Percentiles rank a stretch among this genome's conserved stretches.
Conservation (phyloP, 2,113 vertebrate species). For the Micronycteris hirsuta region DNA sequence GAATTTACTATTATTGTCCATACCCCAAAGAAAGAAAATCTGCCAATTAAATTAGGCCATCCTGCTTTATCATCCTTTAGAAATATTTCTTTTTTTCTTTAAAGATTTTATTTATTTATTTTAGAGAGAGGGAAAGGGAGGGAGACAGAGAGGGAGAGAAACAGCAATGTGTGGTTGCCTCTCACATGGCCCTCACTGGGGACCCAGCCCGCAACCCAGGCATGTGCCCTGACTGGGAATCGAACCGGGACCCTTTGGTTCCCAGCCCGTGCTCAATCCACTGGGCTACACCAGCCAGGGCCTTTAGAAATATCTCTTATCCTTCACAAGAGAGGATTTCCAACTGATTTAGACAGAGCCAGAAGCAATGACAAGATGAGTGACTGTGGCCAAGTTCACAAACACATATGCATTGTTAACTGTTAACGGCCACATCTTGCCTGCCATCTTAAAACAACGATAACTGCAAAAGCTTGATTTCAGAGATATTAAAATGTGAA, state of each 20-base stretch:
- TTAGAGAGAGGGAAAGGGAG: too few relatives aligned
- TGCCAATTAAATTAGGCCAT: background rate
- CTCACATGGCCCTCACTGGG: too few relatives aligned
- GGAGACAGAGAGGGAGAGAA: too few relatives aligned
- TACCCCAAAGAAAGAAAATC: background rate
- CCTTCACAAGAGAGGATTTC: background rate
- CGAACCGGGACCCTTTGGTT: too few relatives aligned
- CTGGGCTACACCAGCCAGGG: too few relatives aligned
- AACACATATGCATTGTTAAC: rapidly evolving
- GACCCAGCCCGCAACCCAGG: too few relatives aligned
- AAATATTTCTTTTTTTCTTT: too few relatives aligned
- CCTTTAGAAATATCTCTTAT: background rate
- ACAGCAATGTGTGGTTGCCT: too few relatives aligned
- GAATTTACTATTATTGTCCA: background rate
- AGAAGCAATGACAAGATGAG: background rate
- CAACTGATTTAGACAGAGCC: background rate
- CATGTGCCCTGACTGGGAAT: too few relatives aligned
- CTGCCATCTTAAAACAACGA: background rate
- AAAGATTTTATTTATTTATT: too few relatives aligned
- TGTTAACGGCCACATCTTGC: background rate
- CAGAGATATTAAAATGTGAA: background rate
- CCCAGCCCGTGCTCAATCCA: too few relatives aligned
- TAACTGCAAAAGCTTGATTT: background rate
- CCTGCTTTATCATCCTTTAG: background rate
- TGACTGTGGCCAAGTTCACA: too few relatives aligned